A percentile compares a stretch with the other conserved stretches of the same genome.
Conservation (phyloP, 2,888 invertebrate species). For the Hirudinaria manillensis region DNA sequence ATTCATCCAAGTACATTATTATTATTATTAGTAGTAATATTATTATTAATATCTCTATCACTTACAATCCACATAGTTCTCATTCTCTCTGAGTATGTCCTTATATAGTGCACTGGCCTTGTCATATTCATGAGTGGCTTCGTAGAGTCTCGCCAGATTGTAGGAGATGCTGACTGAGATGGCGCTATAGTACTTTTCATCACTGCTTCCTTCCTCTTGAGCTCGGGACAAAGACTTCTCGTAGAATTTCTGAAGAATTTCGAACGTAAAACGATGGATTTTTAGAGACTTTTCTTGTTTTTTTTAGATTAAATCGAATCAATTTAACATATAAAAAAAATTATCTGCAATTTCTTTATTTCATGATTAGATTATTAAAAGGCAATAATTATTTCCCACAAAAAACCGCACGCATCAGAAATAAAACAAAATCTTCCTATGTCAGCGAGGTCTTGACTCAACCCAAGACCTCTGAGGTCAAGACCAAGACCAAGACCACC, state of each 20-base stretch:
- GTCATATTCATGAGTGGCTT: constrained; percentile 77
- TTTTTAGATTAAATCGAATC: neutral
- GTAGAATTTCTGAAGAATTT: constrained; percentile 59
- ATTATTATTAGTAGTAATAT: no score
- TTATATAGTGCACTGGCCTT: constrained; percentile 93
- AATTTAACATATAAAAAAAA: no score
- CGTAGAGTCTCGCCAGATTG: constrained; percentile 86
- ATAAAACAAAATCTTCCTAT: no score
- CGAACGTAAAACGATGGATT: neutral
- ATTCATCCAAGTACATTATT: no score
- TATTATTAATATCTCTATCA: neutral
- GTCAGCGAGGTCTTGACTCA: no score
- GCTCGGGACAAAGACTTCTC: constrained; percentile 80
- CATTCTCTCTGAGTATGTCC: constrained; percentile 91
- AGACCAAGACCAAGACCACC: no score
- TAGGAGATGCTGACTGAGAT: constrained; percentile 93
- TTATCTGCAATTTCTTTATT: no score
- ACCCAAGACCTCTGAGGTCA: no score
- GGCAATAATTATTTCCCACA: no score
- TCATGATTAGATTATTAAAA: no score
- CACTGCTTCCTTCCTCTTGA: constrained; percentile 66
- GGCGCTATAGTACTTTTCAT: constrained; percentile 88
- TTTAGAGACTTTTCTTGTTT: neutral
- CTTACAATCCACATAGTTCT: constrained; percentile 88
- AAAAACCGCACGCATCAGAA: no score